Evolutionary conservation across 2,888 invertebrate species (phyloP).

Genomic region (Argyra leucocephala): DNA sequence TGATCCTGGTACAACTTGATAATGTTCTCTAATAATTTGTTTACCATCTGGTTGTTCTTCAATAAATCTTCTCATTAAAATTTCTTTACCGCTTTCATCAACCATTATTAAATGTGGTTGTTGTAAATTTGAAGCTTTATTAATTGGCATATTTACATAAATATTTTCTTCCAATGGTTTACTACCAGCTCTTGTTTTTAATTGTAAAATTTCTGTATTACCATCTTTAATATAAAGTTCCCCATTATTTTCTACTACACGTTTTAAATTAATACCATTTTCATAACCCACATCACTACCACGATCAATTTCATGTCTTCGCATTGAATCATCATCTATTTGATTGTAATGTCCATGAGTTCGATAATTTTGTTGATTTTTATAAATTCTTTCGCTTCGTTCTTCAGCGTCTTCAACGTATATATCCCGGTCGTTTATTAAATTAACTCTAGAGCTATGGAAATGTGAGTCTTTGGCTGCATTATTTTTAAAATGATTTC

Average conservation of each 20-base stretch:
- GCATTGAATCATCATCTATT: constrained; percentile 61
- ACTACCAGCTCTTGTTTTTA: constrained; percentile 59
- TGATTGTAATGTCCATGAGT: constrained; percentile 25
- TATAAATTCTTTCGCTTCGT: constrained; percentile 35
- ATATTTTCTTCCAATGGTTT: constrained; percentile 55
- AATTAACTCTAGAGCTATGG: constrained; percentile 43
- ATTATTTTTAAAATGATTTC: constrained; percentile 31
- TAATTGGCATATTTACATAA: constrained; percentile 50
- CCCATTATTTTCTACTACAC: constrained; percentile 38
- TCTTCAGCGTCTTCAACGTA: constrained; percentile 37
- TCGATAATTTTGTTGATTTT: constrained; percentile 24
- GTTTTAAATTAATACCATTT: constrained; percentile 41
- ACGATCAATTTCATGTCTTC: constrained; percentile 66
- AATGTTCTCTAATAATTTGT: constrained; percentile 50
- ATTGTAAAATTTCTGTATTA: constrained; percentile 70
- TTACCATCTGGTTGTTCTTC: constrained; percentile 66
- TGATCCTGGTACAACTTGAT: constrained; percentile 41
- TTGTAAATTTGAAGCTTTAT: constrained; percentile 46
- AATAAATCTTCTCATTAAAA: constrained; percentile 73
- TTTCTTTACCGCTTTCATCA: constrained; percentile 74
- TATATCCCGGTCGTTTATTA: constrained; percentile 41
- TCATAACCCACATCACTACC: constrained; percentile 57
- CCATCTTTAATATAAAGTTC: constrained; percentile 75
- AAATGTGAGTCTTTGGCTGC: constrained; percentile 42
- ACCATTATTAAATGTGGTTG: constrained; percentile 56